phyloP scores from a whole-genome alignment of 2,113 vertebrate species.

The Rutilus rutilus region DNA sequence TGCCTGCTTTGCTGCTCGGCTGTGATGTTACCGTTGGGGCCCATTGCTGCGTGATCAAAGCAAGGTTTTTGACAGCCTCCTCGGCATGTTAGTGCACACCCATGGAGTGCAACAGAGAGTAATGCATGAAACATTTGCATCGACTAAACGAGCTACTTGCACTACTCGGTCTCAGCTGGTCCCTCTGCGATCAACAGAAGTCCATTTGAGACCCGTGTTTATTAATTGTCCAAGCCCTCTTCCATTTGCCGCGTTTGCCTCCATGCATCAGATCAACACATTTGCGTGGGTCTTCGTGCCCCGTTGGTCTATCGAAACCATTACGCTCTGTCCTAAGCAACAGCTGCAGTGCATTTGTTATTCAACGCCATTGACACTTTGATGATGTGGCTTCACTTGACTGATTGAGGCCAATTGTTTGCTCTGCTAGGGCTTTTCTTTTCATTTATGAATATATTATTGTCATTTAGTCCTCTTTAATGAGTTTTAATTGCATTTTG shows the following conservation, averaged over 20 bases:
- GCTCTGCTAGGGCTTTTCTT: background rate
- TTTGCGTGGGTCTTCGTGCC: background rate
- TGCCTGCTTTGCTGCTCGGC: conserved; percentile 39
- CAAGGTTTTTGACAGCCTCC: conserved; percentile 38
- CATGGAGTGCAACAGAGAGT: conserved; percentile 29
- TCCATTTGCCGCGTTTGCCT: conserved; percentile 20
- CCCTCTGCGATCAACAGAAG: conserved; percentile 17
- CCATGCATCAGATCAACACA: conserved; percentile 30
- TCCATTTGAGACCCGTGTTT: conserved; percentile 35
- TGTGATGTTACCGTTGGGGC: conserved; percentile 48
- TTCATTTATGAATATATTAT: conserved; percentile 38
- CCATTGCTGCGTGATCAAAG: conserved; percentile 35
- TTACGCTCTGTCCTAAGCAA: background rate
- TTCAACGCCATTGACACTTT: conserved; percentile 28
- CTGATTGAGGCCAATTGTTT: conserved; percentile 16
- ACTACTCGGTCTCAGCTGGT: conserved; percentile 21
- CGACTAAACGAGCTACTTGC: conserved; percentile 46
- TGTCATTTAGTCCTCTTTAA: conserved; percentile 6
- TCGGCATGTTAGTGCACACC: conserved; percentile 24
- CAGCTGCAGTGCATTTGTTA: conserved; percentile 33
- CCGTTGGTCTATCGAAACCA: background rate
- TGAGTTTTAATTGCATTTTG: background rate
- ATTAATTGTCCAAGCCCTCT: conserved; percentile 31
- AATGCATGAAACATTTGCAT: conserved; percentile 39
- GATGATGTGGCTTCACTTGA: conserved; percentile 28